Evolutionary conservation across 2,113 vertebrate genomes (phyloP), one percentile per base, ranked within the genome.

Genomic region (Nesogale talazaci): DNA sequence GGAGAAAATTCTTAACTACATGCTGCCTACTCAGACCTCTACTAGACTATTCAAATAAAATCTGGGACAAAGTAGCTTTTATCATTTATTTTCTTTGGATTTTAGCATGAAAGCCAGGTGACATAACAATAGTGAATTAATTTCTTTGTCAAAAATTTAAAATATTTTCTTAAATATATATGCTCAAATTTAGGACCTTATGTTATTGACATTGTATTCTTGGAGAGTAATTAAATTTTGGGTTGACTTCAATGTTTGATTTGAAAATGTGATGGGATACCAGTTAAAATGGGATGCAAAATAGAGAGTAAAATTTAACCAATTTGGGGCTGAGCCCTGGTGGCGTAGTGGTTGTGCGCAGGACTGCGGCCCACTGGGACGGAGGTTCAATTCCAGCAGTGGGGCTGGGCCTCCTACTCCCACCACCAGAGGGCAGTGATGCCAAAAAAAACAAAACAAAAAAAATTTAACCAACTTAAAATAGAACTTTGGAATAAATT

Each of bases 81-180:
- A 79, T 52, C 46, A 86, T 76, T 81, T 29, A 74, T 23, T 59
- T 67, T 72, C 27, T 65, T 56, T 57, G 56, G 9, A 61, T 27
- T 84, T 85, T 70, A 80, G 80, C 87, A 72, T 75, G 25, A 92
- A 69, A 4, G 9, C 15, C 7, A 12, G 10, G 23, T 78, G n/a
- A 38, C 5, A 57, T 65, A 52, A 69, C 25, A 79, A 0, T 27
- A 14, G 38, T 2, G 23, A 19, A 67, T 70, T 88, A 82, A 88
- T 90, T 92, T 92, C 56, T 83, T 91, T 3, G 40, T 85, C n/a
- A 74, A 61, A 92, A 91, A 16, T 57, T 92, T 25, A 61, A 38
- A 86, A 27, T 52, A 8, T 52, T 52, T 12, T 52, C 46, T 69
- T 15, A 29, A 29, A 38, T 61, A 86, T 29, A 86, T 79, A 40